Base-by-base conservation (phyloP, 2,113 vertebrate genomes). In the Xenus cinereus region DNA sequence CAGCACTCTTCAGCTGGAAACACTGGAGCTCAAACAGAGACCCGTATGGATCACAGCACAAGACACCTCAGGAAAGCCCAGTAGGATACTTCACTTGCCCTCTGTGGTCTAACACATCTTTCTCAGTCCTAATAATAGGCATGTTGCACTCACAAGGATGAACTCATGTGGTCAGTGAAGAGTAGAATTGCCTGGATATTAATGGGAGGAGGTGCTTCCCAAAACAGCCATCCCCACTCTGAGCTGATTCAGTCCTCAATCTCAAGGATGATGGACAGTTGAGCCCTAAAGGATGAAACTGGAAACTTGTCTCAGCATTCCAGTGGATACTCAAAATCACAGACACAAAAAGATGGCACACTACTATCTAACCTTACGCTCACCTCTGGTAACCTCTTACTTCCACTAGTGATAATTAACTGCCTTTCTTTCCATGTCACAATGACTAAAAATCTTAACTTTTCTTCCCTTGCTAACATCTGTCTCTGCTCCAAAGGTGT, bases 181-280 rank as follows among this genome's bases (percentile, higher is more conserved):
- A 18, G 33, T 30, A 83, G 32, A 73, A 48, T 48, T 1, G 0
- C 15, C 2, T 1, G 1, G 30, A 12, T 88, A 2, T 14, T 48
- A 35, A 11, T 9, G 10, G 12, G 4, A 91, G 14, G 41, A 53
- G 2, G 18, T n/a, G 7, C 4, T 91, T 77, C 18, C 41, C 73
- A n/a, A 69, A 89, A 57, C 35, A 76, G 2, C 17, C 2, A 4
- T 2, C 13, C 41, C 16, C 51, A 1, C 14, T 69, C 72, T 56
- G 18, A 43, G 9, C 10, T 0, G 0, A 11, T 33, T 73, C 37
- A 68, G 24, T 66, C 46, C 17, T 71, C 24, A 56, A 3, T 71
- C 33, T 77, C 60, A 63, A 71, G 45, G 37, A 41, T 43, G 28
- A 51, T 23, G 27, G 37, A 43, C 16, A 59, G 15, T 2, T 81